phyloP scores from a whole-genome alignment of 2,888 invertebrate species.

The Ariolimax columbianus region DNA sequence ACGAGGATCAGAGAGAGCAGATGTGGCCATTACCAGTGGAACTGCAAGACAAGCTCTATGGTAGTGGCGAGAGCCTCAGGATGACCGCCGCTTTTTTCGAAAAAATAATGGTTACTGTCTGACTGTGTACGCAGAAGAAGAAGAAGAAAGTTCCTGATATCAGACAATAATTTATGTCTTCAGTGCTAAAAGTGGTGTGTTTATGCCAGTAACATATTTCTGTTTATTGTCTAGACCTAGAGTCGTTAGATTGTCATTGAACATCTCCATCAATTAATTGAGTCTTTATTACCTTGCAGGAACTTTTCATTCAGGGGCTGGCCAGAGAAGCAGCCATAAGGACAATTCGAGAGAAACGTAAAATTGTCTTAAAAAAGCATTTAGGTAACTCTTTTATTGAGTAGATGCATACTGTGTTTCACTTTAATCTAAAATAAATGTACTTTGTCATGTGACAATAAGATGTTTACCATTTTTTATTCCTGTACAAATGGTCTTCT shows the following conservation, averaged over 20 bases:
- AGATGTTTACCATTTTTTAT: too few species aligned
- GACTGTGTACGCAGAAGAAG: too few species aligned
- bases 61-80: too few species aligned
- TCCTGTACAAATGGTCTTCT: too few species aligned
- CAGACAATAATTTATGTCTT: too few species aligned
- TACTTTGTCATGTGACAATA: not conserved
- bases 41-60: too few species aligned
- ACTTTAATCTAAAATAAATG: not conserved
- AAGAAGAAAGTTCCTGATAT: too few species aligned
- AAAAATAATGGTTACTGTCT: too few species aligned
- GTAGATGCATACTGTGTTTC: not conserved
- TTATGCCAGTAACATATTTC: not conserved
- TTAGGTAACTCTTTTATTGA: conserved; percentile 79
- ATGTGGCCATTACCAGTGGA: too few species aligned
- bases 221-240: not conserved
- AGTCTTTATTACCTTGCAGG: conserved; percentile 81
- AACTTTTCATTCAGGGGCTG: conserved; percentile 90
- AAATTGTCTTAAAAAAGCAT: conserved; percentile 90
- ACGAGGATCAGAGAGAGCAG: too few species aligned
- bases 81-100: too few species aligned
- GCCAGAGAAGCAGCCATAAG: conserved; percentile 88
- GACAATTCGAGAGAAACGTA: conserved; percentile 87
- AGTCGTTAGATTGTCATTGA: not conserved
- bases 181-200: too few species aligned
- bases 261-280: not conserved